Conservation (phyloP, 2,113 vertebrate genomes). For the Fulica atra region DNA sequence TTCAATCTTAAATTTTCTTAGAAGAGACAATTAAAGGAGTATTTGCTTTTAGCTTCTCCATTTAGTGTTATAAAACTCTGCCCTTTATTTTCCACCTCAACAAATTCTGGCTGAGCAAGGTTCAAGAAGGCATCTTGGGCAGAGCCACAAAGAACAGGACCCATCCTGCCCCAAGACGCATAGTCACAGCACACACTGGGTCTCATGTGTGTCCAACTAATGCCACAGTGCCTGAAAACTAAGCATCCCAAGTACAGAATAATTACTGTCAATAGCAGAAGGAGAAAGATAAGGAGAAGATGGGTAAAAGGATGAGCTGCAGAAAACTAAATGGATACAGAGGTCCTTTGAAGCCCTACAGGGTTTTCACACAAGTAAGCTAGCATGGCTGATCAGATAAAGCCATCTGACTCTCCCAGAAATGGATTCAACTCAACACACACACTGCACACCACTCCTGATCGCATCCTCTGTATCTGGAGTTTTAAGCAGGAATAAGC, state of each 20-base stretch:
- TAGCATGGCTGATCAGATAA: not conserved
- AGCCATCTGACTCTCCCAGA: not conserved
- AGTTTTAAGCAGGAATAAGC: not conserved
- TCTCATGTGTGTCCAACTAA: not conserved
- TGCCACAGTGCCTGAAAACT: not conserved
- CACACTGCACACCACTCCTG: not conserved
- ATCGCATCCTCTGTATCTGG: too few species aligned
- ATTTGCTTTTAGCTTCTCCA: not conserved
- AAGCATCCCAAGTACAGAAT: not conserved
- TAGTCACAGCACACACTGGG: fast-evolving
- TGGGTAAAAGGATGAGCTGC: fast-evolving
- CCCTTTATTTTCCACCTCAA: not conserved
- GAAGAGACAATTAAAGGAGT: not conserved
- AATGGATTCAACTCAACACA: not conserved
- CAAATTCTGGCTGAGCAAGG: not conserved
- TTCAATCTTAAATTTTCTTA: not conserved
- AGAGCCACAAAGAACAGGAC: not conserved
- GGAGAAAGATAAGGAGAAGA: not conserved
- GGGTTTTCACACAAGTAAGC: not conserved
- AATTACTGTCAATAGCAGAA: not conserved
- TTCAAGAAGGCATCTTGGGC: not conserved
- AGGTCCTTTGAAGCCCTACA: not conserved
- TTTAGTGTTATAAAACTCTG: not conserved
- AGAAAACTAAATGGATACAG: not conserved
- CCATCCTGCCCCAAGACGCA: not conserved